Conservation (phyloP, 2,797 vertebrate genomes). For the Gymnocypris eckloni region DNA sequence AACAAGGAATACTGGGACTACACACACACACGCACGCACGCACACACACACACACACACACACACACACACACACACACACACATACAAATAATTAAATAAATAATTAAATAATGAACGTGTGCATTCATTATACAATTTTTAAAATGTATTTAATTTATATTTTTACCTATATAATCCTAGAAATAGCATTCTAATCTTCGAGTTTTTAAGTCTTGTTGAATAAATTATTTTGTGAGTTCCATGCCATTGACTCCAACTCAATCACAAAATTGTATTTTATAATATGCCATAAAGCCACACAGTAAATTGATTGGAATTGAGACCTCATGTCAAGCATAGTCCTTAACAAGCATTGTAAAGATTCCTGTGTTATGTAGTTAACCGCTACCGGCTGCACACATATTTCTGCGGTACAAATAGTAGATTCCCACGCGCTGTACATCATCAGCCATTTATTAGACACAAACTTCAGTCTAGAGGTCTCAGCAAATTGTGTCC, state of each 20-base stretch:
- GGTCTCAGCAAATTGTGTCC: neutral
- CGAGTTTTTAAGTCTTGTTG: neutral
- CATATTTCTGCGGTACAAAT: neutral
- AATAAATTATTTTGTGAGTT: neutral
- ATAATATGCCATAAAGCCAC: neutral
- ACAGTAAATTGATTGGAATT: neutral
- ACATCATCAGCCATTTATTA: conserved; percentile 31
- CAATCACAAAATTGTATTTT: neutral
- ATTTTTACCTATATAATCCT: neutral
- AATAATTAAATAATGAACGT: no score
- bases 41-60: no score
- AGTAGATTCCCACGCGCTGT: neutral
- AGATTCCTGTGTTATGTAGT: conserved; percentile 12
- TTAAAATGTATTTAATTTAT: neutral
- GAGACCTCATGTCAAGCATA: neutral
- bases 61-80: no score
- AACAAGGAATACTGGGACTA: no score
- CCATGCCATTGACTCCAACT: neutral
- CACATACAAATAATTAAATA: no score
- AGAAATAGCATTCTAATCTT: no score
- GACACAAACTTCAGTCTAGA: neutral
- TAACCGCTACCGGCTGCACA: conserved; percentile 3
- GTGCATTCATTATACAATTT: no score
- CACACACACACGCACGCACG: no score
- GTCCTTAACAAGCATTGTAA: conserved; percentile 10